These are phyloP conservation scores for Brachynemurus nebulosus DNA, from an alignment of 2,888 invertebrate genomes.

Conservation along the genomic window DNA sequence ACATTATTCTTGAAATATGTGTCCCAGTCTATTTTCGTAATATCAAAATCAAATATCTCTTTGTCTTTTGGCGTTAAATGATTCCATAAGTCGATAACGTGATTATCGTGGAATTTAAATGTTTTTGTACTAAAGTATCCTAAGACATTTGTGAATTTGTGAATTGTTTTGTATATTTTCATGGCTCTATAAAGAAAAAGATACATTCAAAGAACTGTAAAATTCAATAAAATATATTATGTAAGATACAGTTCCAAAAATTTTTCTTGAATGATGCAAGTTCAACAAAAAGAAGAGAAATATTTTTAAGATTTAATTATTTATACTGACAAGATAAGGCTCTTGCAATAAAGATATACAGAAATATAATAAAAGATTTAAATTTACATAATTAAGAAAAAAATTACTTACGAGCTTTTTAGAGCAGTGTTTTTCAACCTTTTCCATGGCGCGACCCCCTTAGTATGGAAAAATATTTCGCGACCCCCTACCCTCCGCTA, in stretches of 20 bases:
- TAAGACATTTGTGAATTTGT: conserved; percentile 31
- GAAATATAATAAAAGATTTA: neutral
- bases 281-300: too few relatives aligned
- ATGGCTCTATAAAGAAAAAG: conserved; percentile 26
- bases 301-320: too few relatives aligned
- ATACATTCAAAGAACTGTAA: conserved; percentile 21
- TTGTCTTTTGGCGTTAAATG: conserved; percentile 24
- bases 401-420: too few relatives aligned
- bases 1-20: conserved; percentile 34
- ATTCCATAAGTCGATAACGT: conserved; percentile 25
- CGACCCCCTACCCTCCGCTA: too few relatives aligned
- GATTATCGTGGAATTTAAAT: conserved; percentile 23
- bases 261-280: too few relatives aligned
- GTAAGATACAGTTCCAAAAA: neutral
- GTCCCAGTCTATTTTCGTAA: conserved; percentile 34
- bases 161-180: conserved; percentile 34
- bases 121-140: conserved; percentile 35
- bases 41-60: conserved; percentile 32
- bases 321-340: too few relatives aligned
- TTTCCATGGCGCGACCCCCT: too few relatives aligned
- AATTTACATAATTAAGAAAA: neutral
- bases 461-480: too few relatives aligned
- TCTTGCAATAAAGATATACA: too few relatives aligned
- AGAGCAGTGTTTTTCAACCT: too few relatives aligned
- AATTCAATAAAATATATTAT: neutral